Conservation (phyloP, 53 echinoderm and acorn worm species). For the Patiria pectinifera region DNA sequence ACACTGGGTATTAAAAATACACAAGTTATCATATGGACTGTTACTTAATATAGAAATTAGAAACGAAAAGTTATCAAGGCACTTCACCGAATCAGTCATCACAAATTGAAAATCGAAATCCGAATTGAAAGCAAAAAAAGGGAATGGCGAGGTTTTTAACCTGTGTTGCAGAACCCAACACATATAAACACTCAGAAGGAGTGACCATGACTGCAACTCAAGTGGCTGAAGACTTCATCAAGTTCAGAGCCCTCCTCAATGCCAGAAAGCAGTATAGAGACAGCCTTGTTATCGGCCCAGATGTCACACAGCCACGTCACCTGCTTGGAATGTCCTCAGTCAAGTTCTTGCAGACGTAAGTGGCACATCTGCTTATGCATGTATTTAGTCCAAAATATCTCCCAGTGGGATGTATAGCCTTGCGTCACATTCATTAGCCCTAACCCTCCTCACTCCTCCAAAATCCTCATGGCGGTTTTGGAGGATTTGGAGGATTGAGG, state of each 20-base stretch:
- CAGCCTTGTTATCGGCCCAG: conserved; percentile 47
- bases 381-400: too few species aligned
- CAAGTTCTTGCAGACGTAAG: conserved; percentile 24
- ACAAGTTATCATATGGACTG: too few species aligned
- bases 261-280: neutral
- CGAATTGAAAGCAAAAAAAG: too few species aligned
- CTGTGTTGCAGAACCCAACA: conserved; percentile 28
- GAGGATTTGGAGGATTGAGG: too few species aligned
- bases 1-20: too few species aligned
- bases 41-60: too few species aligned
- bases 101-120: too few species aligned
- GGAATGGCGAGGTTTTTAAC: neutral
- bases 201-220: conserved; percentile 13
- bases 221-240: conserved; percentile 52
- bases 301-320: conserved; percentile 21
- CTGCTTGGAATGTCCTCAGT: neutral
- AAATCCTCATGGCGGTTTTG: too few species aligned
- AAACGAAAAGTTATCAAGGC: too few species aligned
- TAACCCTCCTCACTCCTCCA: too few species aligned
- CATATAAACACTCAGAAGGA: neutral
- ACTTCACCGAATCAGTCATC: neutral
- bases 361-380: neutral
- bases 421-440: too few species aligned
- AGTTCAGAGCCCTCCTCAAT: conserved; percentile 31
- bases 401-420: too few species aligned